Percentiles rank a stretch among this genome's conserved stretches.
These are phyloP conservation scores for Brachyistius frenatus DNA, from an alignment of 2,113 vertebrate species.

Conservation along the genomic window DNA sequence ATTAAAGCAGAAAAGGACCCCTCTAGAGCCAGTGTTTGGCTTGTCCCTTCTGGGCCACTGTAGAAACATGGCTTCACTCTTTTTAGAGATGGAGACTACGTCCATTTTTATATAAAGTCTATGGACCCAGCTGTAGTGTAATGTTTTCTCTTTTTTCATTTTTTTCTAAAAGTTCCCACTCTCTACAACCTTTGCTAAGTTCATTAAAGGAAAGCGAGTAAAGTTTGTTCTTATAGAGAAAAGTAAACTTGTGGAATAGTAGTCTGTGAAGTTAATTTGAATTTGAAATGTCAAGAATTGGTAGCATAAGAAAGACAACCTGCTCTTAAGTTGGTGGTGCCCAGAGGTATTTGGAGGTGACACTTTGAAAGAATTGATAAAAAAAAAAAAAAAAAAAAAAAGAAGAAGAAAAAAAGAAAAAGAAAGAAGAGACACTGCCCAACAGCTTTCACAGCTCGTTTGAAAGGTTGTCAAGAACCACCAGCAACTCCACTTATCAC, in stretches of 20 bases:
- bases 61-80: too few relatives aligned
- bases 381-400: constrained; percentile 37
- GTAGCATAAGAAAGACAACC: constrained; percentile 16
- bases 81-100: too few relatives aligned
- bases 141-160: neutral
- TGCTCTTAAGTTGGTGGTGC: neutral
- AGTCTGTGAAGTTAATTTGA: constrained; percentile 22
- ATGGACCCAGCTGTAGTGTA: too few relatives aligned
- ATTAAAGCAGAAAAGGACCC: too few relatives aligned
- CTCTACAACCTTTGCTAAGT: neutral
- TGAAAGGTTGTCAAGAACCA: constrained; percentile 73
- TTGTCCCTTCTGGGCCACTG: too few relatives aligned
- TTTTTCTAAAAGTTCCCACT: neutral
- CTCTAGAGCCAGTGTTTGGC: too few relatives aligned
- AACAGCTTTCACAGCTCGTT: constrained; percentile 62
- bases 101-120: too few relatives aligned
- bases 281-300: constrained; percentile 12
- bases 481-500: constrained; percentile 71
- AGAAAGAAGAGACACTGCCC: constrained; percentile 50
- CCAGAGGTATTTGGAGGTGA: constrained; percentile 44
- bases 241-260: neutral
- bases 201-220: constrained; percentile 26
- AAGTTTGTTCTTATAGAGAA: constrained; percentile 25
- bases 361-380: constrained; percentile 55
- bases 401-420: constrained; percentile 25